A percentile compares a stretch with the other conserved stretches of the same genome.
Conservation (phyloP, 2,797 vertebrate species). For the Cossypha niveicapilla region DNA sequence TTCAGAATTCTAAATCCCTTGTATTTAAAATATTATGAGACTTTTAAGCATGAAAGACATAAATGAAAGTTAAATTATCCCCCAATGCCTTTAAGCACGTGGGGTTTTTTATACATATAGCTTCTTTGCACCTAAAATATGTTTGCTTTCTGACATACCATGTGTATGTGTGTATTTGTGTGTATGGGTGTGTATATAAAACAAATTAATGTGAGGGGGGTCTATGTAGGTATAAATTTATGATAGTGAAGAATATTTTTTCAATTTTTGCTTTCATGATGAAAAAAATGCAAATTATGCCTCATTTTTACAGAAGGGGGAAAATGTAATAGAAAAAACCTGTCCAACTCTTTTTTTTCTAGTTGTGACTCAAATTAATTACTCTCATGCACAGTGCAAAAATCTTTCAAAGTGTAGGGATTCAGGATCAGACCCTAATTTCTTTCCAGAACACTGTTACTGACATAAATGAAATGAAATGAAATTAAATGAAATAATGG, state of each 20-base stretch:
- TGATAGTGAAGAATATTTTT: not conserved
- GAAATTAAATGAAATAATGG: not conserved
- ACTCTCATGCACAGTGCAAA: not conserved
- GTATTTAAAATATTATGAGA: not conserved
- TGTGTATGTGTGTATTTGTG: accelerated
- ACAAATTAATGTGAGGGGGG: accelerated
- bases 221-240: accelerated
- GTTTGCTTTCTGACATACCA: not conserved
- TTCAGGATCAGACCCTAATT: not conserved
- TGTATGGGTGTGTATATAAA: accelerated
- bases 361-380: not conserved
- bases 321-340: not conserved
- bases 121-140: not conserved
- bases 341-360: not conserved
- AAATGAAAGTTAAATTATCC: not conserved
- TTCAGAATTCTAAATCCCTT: not conserved
- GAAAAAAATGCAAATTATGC: not conserved
- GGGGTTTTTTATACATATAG: not conserved
- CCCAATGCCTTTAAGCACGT: not conserved
- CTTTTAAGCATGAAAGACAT: not conserved
- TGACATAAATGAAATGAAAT: not conserved
- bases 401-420: not conserved
- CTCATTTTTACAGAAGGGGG: not conserved
- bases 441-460: not conserved
- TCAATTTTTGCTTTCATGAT: not conserved